Base-by-base conservation (phyloP, 2,888 invertebrate species). In the Tetragonisca angustula region DNA sequence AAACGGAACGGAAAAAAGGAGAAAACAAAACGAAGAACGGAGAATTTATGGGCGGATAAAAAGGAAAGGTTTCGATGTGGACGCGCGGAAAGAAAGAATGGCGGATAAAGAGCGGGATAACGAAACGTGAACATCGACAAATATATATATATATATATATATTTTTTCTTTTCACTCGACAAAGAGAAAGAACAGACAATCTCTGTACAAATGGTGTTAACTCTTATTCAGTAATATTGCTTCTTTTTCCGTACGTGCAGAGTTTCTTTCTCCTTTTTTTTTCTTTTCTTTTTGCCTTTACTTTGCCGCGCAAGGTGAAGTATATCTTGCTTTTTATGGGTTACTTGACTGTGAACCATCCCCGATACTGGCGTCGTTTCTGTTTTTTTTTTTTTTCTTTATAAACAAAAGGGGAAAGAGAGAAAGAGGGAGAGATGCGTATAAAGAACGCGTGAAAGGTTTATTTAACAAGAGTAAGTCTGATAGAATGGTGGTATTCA, bases 271-370 rank as follows among this genome's bases (percentile, higher is more conserved):
- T 36, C 9, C 6, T 9, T 9, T 43, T 43, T 9, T 9, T 36
- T 9, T 36, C 43, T 43, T 43, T 11, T 36, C 9, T 36, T 1
- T 9, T 2, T 43, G n/a, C 9, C 59, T 69, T 67, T 21, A 49
- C 61, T 64, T 52, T 13, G 54, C 32, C 62, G 27, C 15, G 27
- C 52, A n/a, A n/a, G n/a, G 50, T 71, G 49, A 72, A 77, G 72
- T 77, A 72, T 65, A 67, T 78, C 49, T 32, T 15, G n/a, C 32
- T 32, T 65, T 74, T 73, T 78, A 74, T 50, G 56, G 50, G 65
- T 50, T 32, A 19, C 36, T 65, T 59, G 32, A 6, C 52, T 27
- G 24, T 27, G 19, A 62, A 72, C 19, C 50, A 67, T 36, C 64
- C 24, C 24, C 15, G 65, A 59, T 24, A 54, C 5, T 11, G n/a